Conservation (phyloP, 2,797 vertebrate genomes). For the Erethizon dorsatum region DNA sequence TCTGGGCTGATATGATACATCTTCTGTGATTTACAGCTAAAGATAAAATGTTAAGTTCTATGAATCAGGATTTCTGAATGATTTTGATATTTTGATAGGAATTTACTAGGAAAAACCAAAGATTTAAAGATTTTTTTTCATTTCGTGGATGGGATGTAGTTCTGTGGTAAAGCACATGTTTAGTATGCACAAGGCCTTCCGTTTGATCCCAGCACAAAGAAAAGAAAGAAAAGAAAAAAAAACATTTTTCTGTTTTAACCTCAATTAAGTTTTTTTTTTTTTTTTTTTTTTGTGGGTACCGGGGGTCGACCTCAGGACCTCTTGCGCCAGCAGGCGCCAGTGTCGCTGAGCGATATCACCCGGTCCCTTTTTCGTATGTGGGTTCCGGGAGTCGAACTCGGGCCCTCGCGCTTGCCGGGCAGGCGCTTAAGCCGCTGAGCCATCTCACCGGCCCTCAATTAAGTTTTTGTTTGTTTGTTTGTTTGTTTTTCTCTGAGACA, state of each 20-base stretch:
- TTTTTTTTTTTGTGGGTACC: too few species aligned
- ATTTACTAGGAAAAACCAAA: constrained; percentile 54
- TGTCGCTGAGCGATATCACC: too few species aligned
- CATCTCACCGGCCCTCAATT: too few species aligned
- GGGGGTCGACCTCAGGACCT: too few species aligned
- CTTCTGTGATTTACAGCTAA: constrained; percentile 39
- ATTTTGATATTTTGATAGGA: background rate
- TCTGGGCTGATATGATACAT: background rate
- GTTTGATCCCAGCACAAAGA: background rate
- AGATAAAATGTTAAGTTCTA: constrained; percentile 35
- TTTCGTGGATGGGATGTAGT: background rate
- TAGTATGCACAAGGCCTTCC: background rate
- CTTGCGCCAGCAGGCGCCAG: too few species aligned
- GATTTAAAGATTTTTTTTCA: background rate
- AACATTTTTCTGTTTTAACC: background rate
- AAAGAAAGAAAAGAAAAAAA: background rate
- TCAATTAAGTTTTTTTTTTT: background rate
- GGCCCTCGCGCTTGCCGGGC: too few species aligned
- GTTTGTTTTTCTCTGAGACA: too few species aligned
- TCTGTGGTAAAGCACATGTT: background rate
- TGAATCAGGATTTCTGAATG: background rate
- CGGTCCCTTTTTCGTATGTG: too few species aligned
- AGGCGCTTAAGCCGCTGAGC: too few species aligned
- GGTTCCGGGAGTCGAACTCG: too few species aligned
- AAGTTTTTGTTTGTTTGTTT: background rate